Conservation (phyloP, 2,113 vertebrate species). For the Morone saxatilis region DNA sequence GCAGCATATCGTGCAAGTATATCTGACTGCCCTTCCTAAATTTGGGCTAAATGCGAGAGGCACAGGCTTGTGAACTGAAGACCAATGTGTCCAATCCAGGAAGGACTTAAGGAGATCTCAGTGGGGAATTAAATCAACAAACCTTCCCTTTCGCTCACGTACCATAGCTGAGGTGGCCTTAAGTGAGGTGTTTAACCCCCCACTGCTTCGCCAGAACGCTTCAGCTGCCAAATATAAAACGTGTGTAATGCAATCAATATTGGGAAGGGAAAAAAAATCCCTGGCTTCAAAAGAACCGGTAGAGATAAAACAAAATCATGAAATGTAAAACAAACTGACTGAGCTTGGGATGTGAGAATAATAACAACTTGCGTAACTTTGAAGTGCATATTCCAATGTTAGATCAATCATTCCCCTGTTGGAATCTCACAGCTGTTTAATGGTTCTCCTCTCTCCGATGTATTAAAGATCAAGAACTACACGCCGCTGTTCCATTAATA, state of each 20-base stretch:
- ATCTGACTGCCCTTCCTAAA: neutral
- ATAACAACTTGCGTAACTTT: slow-evolving; percentile 12
- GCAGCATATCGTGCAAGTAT: neutral
- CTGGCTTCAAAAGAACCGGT: neutral
- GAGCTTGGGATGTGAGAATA: slow-evolving; percentile 18
- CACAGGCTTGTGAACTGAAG: slow-evolving; percentile 9
- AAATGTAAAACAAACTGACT: slow-evolving; percentile 18
- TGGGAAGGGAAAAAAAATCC: neutral
- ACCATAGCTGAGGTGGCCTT: slow-evolving; percentile 29
- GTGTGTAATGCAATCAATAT: neutral
- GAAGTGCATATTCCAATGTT: slow-evolving; percentile 21
- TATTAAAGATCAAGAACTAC: slow-evolving; percentile 44
- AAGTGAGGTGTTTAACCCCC: slow-evolving; percentile 44
- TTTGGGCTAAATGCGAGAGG: neutral
- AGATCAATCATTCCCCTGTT: neutral
- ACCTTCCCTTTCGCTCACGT: slow-evolving; percentile 20
- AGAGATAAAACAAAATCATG: slow-evolving; percentile 1
- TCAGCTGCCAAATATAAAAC: neutral
- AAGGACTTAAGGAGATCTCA: slow-evolving; percentile 41
- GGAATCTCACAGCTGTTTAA: slow-evolving; percentile 15
- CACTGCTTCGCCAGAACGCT: slow-evolving; percentile 5
- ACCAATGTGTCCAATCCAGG: slow-evolving; percentile 23
- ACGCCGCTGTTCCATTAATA: slow-evolving; percentile 4
- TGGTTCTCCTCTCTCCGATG: slow-evolving; percentile 15
- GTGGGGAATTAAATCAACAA: slow-evolving; percentile 35